These are phyloP conservation scores for Azemiops feae DNA, from an alignment of 2,113 vertebrate species.

Conservation along the genomic window DNA sequence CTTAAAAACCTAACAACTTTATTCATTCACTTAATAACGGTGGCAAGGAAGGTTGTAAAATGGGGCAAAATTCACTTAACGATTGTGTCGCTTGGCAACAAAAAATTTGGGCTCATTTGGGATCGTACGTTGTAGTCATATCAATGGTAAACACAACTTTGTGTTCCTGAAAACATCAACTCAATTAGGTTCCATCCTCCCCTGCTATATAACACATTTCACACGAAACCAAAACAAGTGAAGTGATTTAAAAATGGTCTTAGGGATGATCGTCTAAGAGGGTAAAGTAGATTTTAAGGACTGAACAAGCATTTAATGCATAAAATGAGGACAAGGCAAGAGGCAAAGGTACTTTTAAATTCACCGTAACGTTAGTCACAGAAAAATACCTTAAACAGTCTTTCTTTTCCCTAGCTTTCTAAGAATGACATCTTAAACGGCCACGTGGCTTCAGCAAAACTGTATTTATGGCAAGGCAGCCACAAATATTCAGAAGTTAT, in stretches of 20 bases:
- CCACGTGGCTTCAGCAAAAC: slow-evolving; percentile 44
- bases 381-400: not conserved
- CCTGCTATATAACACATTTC: not conserved
- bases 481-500: slow-evolving; percentile 28
- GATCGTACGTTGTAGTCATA: no score
- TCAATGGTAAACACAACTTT: no score
- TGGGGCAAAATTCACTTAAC: not conserved
- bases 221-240: not conserved
- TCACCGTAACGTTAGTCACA: not conserved
- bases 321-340: not conserved
- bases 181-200: not conserved
- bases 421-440: slow-evolving; percentile 32
- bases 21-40: not conserved
- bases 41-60: not conserved
- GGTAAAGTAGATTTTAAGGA: not conserved
- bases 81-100: not conserved
- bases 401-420: slow-evolving; percentile 41
- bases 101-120: not conserved
- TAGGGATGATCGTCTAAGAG: not conserved
- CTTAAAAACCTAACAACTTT: not conserved
- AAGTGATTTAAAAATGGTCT: not conserved
- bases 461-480: slow-evolving; percentile 38
- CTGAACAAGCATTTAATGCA: not conserved
- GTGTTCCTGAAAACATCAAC: not conserved
- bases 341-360: not conserved